Percentiles rank a stretch among this genome's conserved stretches.
Evolutionary conservation across 2,888 invertebrate genomes (phyloP).

Genomic region (Brachypterus glaber): DNA sequence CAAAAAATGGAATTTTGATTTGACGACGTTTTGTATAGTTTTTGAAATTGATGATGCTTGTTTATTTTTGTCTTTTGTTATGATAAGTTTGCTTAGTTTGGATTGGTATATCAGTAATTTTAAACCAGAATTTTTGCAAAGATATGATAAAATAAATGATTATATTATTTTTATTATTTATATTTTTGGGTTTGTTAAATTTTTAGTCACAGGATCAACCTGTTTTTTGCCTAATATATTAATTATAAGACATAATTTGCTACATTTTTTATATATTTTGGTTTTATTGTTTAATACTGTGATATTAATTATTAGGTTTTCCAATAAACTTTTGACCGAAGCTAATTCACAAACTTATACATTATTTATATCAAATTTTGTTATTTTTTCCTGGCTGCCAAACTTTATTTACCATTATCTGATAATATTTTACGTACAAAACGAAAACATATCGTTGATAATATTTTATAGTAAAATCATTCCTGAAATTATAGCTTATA

Average conservation of each 20-base stretch:
- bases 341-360: background rate
- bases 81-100: conserved; percentile 4
- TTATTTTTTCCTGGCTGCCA: conserved; percentile 18
- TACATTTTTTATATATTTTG: background rate
- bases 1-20: background rate
- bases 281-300: background rate
- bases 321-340: background rate
- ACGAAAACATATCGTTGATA: background rate
- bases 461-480: background rate
- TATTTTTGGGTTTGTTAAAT: background rate
- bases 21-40: background rate
- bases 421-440: conserved; percentile 3
- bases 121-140: conserved; percentile 7
- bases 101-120: conserved; percentile 15
- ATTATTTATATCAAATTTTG: conserved; percentile 9
- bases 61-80: conserved; percentile 3
- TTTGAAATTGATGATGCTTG: conserved; percentile 2
- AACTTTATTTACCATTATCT: conserved; percentile 15
- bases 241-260: background rate
- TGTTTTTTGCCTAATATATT: background rate
- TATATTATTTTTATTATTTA: background rate
- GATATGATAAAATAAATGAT: conserved; percentile 3
- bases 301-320: background rate
- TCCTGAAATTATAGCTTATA: background rate
- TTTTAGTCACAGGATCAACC: background rate